A percentile compares a stretch with the other conserved stretches of the same genome.
These are phyloP conservation scores for Desmophyllum pertusum DNA, from an alignment of 92 coral and sea anemone genomes.

Conservation along the genomic window DNA sequence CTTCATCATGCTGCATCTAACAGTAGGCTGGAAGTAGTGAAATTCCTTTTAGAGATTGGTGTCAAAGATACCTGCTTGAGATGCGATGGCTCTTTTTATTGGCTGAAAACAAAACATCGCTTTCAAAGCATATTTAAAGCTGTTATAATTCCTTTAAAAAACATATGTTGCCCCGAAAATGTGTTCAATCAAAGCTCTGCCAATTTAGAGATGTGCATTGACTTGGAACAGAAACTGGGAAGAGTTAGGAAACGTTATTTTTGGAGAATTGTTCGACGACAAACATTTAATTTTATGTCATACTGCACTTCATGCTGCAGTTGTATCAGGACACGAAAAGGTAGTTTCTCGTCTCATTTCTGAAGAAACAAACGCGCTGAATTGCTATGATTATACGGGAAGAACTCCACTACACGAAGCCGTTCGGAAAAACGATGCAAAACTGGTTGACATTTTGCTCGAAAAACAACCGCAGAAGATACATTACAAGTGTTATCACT, in stretches of 20 bases:
- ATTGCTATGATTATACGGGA: constrained; percentile 58
- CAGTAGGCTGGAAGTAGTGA: constrained; percentile 50
- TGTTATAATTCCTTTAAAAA: not conserved
- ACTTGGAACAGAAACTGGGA: not conserved
- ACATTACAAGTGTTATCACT: constrained; percentile 37
- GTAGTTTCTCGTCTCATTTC: constrained; percentile 45
- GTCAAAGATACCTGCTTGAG: constrained; percentile 51
- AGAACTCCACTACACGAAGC: constrained; percentile 69
- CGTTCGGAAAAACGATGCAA: constrained; percentile 25
- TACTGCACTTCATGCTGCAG: constrained; percentile 72
- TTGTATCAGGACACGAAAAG: constrained; percentile 37
- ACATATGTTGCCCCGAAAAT: not conserved
- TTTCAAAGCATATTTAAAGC: not conserved
- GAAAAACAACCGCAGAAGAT: constrained; percentile 35
- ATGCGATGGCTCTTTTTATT: constrained; percentile 55
- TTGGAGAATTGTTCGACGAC: constrained; percentile 34
- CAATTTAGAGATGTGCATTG: not conserved
- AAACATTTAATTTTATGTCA: constrained; percentile 43
- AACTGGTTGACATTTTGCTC: constrained; percentile 42
- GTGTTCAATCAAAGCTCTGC: not conserved
- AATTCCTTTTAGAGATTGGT: constrained; percentile 29
- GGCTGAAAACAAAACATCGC: constrained; percentile 35
- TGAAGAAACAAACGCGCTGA: constrained; percentile 19
- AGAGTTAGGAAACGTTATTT: not conserved
- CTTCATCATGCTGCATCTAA: constrained; percentile 73